phyloP scores from a whole-genome alignment of 2,797 vertebrate genomes.

The Champsocephalus esox region DNA sequence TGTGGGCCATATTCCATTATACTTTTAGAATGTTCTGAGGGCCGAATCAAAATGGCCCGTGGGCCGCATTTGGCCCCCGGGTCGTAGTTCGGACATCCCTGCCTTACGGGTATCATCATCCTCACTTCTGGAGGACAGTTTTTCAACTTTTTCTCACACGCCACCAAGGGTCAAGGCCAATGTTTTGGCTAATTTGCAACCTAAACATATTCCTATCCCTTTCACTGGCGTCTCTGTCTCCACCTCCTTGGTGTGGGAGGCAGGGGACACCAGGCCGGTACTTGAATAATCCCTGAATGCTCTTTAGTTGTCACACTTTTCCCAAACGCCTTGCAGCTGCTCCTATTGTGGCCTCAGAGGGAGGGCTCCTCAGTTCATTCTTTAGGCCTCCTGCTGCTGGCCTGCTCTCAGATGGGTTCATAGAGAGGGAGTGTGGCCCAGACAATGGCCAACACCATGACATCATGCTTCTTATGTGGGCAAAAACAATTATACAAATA shows the following conservation, averaged over 20 bases:
- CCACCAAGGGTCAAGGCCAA: conserved; percentile 60
- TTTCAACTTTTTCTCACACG: conserved; percentile 65
- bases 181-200: conserved; percentile 83
- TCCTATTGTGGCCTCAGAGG: conserved; percentile 80
- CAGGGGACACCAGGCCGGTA: conserved; percentile 66
- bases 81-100: no score
- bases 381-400: conserved; percentile 80
- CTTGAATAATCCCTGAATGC: conserved; percentile 76
- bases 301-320: conserved; percentile 86
- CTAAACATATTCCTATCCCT: conserved; percentile 77
- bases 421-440: conserved; percentile 65
- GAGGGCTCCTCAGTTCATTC: conserved; percentile 70
- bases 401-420: conserved; percentile 67
- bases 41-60: no score
- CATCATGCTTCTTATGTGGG: conserved; percentile 67
- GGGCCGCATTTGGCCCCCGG: no score
- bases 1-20: no score
- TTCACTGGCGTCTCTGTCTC: conserved; percentile 64
- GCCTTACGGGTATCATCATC: conserved; percentile 6
- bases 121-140: conserved; percentile 42
- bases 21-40: no score
- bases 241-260: conserved; percentile 63
- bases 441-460: conserved; percentile 77
- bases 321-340: conserved; percentile 90
- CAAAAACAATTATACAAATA: conserved; percentile 50